Base-by-base conservation (phyloP, 2,113 vertebrate genomes). In the Neopipo cinnamomea region DNA sequence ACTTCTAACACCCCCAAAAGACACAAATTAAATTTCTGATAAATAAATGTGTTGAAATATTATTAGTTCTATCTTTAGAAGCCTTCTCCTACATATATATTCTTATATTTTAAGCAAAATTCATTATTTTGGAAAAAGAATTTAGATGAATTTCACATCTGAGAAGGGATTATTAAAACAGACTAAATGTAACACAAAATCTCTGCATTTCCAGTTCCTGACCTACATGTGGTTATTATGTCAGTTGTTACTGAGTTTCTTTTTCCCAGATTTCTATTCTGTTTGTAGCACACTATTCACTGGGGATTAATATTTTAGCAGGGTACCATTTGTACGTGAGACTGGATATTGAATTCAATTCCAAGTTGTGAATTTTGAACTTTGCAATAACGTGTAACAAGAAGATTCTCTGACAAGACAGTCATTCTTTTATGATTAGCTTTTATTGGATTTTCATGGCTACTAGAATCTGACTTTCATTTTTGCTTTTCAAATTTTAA, bases 21-120 rank as follows among this genome's bases (percentile, higher is more conserved):
- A 76, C 19, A 72, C 37, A 83, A 96, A 88, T 70, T 95, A 88
- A n/a, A 83, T 88, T 92, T 90, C 75, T 80, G 75, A 83, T 73
- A 83, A 93, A 79, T 53, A 75, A 90, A 91, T 85, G 28, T 72
- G 31, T 46, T 80, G 79, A 65, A 90, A 94, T 93, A 94, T 88
- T 91, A 90, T 52, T 85, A 90, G 8, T 49, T 90, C 33, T 95
- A 66, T 88, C 31, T 73, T 95, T 92, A 77, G 63, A 92, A 80
- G 7, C 13, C 11, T 70, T 90, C 18, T 70, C 46, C 23, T 19
- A 73, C 53, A 80, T 11, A 90, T 33, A 66, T 1, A 31, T 61
- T 58, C 9, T 68, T 68, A 67, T 86, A 88, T 83, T 94, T 94
- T 77, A 79, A 88, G 62, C 10, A 39, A 68, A 73, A 93, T 37